phyloP scores from a whole-genome alignment of 2,888 invertebrate species.

The Monopis laevigella region DNA sequence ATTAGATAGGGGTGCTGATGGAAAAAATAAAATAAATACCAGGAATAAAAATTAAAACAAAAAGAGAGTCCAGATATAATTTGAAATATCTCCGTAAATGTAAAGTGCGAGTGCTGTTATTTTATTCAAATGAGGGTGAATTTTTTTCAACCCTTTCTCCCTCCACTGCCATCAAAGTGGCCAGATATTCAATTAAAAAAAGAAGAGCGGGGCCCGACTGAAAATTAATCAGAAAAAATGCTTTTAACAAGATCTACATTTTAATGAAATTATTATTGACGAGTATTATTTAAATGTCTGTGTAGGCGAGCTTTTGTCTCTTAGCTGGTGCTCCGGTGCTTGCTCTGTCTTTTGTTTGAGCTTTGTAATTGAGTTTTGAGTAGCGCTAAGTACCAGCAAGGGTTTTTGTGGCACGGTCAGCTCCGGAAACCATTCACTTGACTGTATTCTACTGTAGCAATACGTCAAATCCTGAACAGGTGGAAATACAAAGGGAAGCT shows the following conservation, averaged over 20 bases:
- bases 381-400: slow-evolving; percentile 1
- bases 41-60: slow-evolving; percentile 59
- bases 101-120: slow-evolving; percentile 68
- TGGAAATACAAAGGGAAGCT: no score
- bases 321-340: neutral
- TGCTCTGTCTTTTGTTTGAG: slow-evolving; percentile 19
- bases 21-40: slow-evolving; percentile 65
- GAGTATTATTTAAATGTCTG: slow-evolving; percentile 58
- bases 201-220: slow-evolving; percentile 60
- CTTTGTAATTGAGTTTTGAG: slow-evolving; percentile 4
- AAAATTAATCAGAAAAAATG: slow-evolving; percentile 69
- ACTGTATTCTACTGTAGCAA: no score
- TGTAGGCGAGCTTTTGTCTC: slow-evolving; percentile 8
- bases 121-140: slow-evolving; percentile 67
- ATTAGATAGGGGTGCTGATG: slow-evolving; percentile 63
- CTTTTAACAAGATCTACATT: slow-evolving; percentile 69
- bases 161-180: slow-evolving; percentile 64
- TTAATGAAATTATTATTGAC: slow-evolving; percentile 69
- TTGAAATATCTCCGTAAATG: slow-evolving; percentile 68
- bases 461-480: no score
- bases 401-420: neutral
- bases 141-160: slow-evolving; percentile 61
- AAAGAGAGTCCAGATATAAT: slow-evolving; percentile 64
- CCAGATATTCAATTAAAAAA: slow-evolving; percentile 69
- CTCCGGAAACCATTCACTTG: neutral